These are phyloP conservation scores for Isaurus tuberculatus DNA, from an alignment of 92 coral and sea anemone genomes.

Conservation along the genomic window DNA sequence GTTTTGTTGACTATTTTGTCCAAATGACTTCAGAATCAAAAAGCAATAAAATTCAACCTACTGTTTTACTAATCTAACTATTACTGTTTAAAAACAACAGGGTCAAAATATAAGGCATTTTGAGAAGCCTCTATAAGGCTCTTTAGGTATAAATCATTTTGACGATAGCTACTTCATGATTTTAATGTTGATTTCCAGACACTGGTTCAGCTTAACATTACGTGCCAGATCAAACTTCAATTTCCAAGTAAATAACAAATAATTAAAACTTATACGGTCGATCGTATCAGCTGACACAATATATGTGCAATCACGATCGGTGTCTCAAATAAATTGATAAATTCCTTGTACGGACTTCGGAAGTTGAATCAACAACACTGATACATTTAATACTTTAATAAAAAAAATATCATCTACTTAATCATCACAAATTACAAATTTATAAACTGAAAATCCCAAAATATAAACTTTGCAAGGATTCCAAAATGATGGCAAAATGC, in stretches of 20 bases:
- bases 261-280: not conserved
- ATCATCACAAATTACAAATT: not conserved
- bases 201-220: not conserved
- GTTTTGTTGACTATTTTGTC: not conserved
- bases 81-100: not conserved
- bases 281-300: conserved; percentile 22
- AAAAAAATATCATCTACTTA: not conserved
- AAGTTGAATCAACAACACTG: not conserved
- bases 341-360: not conserved
- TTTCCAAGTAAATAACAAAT: not conserved
- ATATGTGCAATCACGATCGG: not conserved
- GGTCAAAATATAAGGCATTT: not conserved
- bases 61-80: not conserved
- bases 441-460: not conserved
- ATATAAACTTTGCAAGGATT: not conserved
- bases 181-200: not conserved
- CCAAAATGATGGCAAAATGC: not conserved
- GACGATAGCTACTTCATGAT: too few species aligned
- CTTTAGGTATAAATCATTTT: too few species aligned
- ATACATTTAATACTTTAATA: not conserved
- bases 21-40: not conserved
- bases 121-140: not conserved
- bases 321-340: not conserved
- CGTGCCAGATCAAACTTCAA: not conserved
- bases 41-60: not conserved